A percentile compares a stretch with the other conserved stretches of the same genome.
These are phyloP conservation scores for Pogoniulus pusillus DNA, from an alignment of 2,797 vertebrate genomes.

Conservation along the genomic window DNA sequence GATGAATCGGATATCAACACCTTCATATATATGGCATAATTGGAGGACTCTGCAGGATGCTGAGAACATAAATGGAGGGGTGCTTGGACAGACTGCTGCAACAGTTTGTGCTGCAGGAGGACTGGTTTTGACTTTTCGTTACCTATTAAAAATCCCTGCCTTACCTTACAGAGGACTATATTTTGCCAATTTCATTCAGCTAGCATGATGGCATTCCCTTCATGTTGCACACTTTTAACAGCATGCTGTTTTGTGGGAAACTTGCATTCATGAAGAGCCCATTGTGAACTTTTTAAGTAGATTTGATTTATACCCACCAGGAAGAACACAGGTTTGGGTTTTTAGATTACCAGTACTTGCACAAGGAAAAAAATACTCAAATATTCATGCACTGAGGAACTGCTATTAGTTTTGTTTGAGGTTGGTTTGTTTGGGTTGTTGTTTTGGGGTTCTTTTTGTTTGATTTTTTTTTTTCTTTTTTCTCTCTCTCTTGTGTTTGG, in stretches of 20 bases:
- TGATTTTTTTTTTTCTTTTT: background rate
- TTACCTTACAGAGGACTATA: conserved; percentile 86
- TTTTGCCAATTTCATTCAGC: conserved; percentile 92
- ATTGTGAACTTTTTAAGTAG: conserved; percentile 78
- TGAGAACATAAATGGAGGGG: conserved; percentile 58
- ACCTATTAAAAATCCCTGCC: conserved; percentile 90
- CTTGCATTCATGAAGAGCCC: conserved; percentile 85
- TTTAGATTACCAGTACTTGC: conserved; percentile 76
- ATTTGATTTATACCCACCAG: conserved; percentile 73
- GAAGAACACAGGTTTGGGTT: conserved; percentile 73
- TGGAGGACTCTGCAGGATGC: conserved; percentile 45
- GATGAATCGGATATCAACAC: conserved; percentile 98
- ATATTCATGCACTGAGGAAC: conserved; percentile 82
- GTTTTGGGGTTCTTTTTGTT: background rate
- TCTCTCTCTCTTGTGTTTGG: background rate
- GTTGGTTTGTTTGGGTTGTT: background rate
- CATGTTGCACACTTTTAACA: conserved; percentile 87
- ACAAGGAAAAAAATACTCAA: conserved; percentile 75
- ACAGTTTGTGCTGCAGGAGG: conserved; percentile 74
- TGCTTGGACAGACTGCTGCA: conserved; percentile 74
- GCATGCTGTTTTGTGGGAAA: conserved; percentile 94
- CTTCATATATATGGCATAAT: conserved; percentile 98
- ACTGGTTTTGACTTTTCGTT: conserved; percentile 81
- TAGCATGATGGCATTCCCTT: conserved; percentile 86
- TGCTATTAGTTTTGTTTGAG: conserved; percentile 72